Percentiles rank a stretch among this genome's conserved stretches.
phyloP scores from a whole-genome alignment of 2,797 vertebrate species.

The Numenius phaeopus region DNA sequence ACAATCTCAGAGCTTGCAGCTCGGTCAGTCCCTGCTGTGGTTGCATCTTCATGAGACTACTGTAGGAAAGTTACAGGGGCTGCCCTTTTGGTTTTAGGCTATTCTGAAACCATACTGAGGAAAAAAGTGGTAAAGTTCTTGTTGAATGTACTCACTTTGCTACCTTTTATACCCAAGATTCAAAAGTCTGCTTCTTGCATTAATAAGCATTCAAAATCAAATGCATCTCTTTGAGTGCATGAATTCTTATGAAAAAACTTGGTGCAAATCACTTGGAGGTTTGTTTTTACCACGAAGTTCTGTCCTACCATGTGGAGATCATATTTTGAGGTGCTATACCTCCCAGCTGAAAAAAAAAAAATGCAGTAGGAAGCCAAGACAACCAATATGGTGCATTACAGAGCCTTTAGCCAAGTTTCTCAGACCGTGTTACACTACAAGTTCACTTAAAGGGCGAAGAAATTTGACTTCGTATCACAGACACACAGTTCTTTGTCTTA shows the following conservation, averaged over 20 bases:
- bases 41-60: background rate
- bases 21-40: background rate
- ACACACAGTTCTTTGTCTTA: background rate
- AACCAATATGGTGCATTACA: fast-evolving
- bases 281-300: background rate
- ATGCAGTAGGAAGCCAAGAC: background rate
- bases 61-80: background rate
- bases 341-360: background rate
- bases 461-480: background rate
- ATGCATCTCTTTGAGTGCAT: background rate
- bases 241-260: background rate
- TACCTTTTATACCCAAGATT: background rate
- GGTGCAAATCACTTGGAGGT: background rate
- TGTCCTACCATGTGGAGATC: background rate
- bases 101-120: background rate
- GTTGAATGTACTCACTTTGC: background rate
- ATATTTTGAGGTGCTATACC: background rate
- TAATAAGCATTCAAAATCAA: background rate
- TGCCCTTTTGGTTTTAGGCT: background rate
- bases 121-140: background rate
- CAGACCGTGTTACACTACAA: background rate
- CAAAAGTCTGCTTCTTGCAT: background rate
- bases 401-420: background rate
- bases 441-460: background rate
- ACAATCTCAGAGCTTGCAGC: background rate